A percentile compares a stretch with the other conserved stretches of the same genome.
Conservation (phyloP, 2,113 vertebrate genomes). For the Protobothrops mucrosquamatus region DNA sequence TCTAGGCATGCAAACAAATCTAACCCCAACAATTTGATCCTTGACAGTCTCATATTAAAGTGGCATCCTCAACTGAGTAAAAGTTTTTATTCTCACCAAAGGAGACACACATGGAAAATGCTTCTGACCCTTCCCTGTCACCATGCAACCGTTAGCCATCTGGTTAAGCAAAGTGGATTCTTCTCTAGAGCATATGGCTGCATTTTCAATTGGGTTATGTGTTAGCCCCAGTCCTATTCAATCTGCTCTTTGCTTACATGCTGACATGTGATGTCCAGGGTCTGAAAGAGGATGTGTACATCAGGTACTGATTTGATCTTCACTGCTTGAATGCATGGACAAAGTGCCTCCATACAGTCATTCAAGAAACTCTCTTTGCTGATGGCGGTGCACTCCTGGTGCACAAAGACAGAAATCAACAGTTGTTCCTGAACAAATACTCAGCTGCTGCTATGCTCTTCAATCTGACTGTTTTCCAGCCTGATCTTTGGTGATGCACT, state of each 20-base stretch:
- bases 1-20: neutral
- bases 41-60: neutral
- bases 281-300: neutral
- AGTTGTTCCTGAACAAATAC: neutral
- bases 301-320: neutral
- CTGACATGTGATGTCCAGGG: neutral
- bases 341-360: neutral
- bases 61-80: neutral
- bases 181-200: neutral
- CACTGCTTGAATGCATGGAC: neutral
- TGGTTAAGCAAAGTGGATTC: neutral
- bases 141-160: neutral
- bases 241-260: neutral
- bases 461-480: neutral
- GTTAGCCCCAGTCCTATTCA: neutral
- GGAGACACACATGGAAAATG: neutral
- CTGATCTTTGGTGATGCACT: neutral
- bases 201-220: neutral
- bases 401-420: neutral
- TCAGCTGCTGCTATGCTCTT: neutral
- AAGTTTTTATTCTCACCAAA: neutral
- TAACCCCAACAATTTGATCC: neutral
- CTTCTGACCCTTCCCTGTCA: neutral
- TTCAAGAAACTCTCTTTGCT: neutral
- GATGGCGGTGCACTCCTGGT: neutral